A percentile compares a stretch with the other conserved stretches of the same genome.
Conservation (phyloP, 2,888 invertebrate genomes). For the Plutella xylostella region DNA sequence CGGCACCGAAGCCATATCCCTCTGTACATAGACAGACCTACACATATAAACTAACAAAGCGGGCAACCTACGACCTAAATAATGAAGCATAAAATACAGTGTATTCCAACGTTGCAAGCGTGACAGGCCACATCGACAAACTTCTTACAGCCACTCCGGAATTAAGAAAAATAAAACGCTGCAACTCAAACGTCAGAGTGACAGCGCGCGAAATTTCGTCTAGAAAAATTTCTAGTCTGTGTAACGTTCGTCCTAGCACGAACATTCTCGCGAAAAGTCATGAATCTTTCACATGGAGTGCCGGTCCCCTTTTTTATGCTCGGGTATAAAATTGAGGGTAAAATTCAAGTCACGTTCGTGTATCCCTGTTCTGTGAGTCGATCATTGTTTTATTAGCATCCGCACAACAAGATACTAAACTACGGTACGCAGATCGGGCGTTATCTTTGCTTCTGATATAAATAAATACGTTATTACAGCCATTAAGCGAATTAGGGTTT, state of each 20-base stretch:
- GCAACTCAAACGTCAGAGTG: background rate
- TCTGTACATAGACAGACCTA: too few relatives aligned
- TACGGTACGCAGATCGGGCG: too few relatives aligned
- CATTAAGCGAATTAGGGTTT: too few relatives aligned
- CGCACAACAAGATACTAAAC: constrained; percentile 8
- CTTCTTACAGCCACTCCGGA: background rate
- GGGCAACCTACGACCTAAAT: constrained; percentile 35
- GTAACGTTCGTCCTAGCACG: too few relatives aligned
- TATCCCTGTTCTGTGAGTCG: constrained; percentile 41
- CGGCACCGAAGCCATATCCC: too few relatives aligned
- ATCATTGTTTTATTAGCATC: constrained; percentile 62
- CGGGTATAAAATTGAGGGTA: constrained; percentile 50
- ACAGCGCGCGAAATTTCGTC: too few relatives aligned
- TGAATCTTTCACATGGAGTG: constrained; percentile 48
- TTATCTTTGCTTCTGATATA: too few relatives aligned
- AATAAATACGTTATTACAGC: too few relatives aligned
- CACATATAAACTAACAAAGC: constrained; percentile 20
- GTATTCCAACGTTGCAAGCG: constrained; percentile 8
- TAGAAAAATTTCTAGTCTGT: too few relatives aligned
- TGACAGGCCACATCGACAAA: background rate
- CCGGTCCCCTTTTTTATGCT: constrained; percentile 45
- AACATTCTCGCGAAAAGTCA: constrained; percentile 21
- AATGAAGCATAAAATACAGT: constrained; percentile 38
- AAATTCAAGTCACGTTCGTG: constrained; percentile 51
- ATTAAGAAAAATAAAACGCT: constrained; percentile 1